Evolutionary conservation across 2,888 invertebrate species (phyloP), one percentile per base, ranked within the genome.

Genomic region (Malachius bipustulatus): DNA sequence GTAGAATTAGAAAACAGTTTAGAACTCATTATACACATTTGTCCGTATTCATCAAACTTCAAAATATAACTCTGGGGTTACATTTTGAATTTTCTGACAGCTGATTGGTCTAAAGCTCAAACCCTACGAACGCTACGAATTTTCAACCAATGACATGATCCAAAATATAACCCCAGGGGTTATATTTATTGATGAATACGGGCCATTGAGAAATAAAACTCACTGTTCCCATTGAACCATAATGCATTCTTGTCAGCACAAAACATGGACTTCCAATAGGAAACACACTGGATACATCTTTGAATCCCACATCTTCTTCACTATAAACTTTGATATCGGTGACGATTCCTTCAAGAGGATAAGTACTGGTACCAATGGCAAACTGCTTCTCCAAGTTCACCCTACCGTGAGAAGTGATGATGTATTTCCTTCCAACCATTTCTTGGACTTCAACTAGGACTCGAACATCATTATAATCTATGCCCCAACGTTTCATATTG

Each of bases 201-300:
- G n/a, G n/a, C n/a, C n/a, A n/a, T n/a, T 19, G 6, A n/a, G n/a
- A n/a, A n/a, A n/a, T n/a, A n/a, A n/a, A n/a, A 48, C 54, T 47
- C 58, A 89, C 88, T 51, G 75, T 73, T 31, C 83, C 91, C 56
- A 74, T 66, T 30, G 76, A 72, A 1, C 90, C 93, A 56, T 89
- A 90, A 60, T 83, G 78, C 4, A 80, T 82, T 41, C 52, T 51
- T 4, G 74, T 77, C 0, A 91, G 68, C 60, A 87, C 73, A 57
- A 90, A 91, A 47, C 87, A 80, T 2, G 54, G 51, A 34, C 73
- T 72, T 1, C 76, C 77, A 1, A 67, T 59, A 1, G 78, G 73
- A 53, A 82, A 91, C 1, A 87, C 69, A 38, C 77, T 70, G 14
- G 63, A 59, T n/a, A 77, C 52, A 13, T 64, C 65, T 31, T 54